Evolutionary conservation across 1,140 invertebrate genomes (phyloP).

Genomic region (Leptoteleia sp.): DNA sequence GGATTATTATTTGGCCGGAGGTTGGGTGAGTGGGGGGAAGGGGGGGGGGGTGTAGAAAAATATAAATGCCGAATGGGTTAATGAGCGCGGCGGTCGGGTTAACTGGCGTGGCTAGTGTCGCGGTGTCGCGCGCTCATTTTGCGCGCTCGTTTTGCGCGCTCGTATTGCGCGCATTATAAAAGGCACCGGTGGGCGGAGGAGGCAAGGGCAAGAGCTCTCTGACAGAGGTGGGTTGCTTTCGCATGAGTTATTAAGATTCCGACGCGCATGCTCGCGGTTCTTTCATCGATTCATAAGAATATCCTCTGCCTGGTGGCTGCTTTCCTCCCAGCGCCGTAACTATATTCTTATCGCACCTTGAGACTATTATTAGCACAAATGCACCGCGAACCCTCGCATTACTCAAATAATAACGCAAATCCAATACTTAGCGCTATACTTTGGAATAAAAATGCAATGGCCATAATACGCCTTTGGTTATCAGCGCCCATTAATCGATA

Average conservation of each 20-base stretch:
- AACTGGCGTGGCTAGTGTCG: too few species aligned
- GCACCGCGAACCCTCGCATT: conserved; percentile 56
- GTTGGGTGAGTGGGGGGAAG: too few species aligned
- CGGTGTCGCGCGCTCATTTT: conserved; percentile 50
- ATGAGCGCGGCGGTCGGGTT: too few species aligned
- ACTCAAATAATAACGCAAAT: conserved; percentile 60
- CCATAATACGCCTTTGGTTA: too few species aligned
- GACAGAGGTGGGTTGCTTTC: conserved; percentile 70
- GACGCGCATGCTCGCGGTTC: conserved; percentile 79
- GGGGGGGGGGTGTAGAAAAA: background rate
- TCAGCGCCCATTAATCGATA: too few species aligned
- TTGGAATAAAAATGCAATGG: too few species aligned
- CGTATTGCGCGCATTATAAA: conserved; percentile 69
- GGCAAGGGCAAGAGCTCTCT: conserved; percentile 50
- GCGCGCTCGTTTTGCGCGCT: conserved; percentile 63
- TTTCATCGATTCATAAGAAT: conserved; percentile 81
- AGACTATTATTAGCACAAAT: conserved; percentile 64
- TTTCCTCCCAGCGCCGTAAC: conserved; percentile 64
- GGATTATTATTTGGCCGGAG: too few species aligned
- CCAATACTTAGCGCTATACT: conserved; percentile 54
- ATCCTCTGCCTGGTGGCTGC: conserved; percentile 72
- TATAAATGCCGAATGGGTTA: conserved; percentile 17
- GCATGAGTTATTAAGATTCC: conserved; percentile 80
- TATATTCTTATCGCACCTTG: conserved; percentile 67
- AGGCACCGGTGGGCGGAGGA: conserved; percentile 62